These are phyloP conservation scores for Hecatera dysodea DNA, from an alignment of 2,888 invertebrate genomes.

Conservation along the genomic window DNA sequence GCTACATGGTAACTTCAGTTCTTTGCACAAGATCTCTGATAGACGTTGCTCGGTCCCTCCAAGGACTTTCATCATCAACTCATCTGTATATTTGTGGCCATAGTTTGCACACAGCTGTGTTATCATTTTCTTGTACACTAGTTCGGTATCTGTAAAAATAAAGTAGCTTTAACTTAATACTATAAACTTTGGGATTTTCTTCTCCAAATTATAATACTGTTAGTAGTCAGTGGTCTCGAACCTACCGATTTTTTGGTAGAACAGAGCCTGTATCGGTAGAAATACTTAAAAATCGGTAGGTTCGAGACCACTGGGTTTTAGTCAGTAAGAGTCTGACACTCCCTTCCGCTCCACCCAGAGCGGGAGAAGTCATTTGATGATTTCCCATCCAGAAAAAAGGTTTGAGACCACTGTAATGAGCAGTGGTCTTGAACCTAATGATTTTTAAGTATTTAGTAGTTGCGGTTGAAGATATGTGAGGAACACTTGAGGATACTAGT, in stretches of 20 bases:
- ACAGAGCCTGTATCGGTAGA: no score
- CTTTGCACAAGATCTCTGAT: slow-evolving; percentile 92
- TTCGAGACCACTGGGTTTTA: no score
- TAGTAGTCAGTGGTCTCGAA: no score
- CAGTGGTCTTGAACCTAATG: no score
- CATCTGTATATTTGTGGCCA: slow-evolving; percentile 95
- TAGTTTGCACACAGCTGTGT: slow-evolving; percentile 93
- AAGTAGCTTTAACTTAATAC: not conserved
- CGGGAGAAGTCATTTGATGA: no score
- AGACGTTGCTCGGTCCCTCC: slow-evolving; percentile 94
- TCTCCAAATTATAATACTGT: not conserved
- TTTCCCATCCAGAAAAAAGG: no score
- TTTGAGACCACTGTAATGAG: no score
- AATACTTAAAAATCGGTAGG: no score
- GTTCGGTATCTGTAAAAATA: slow-evolving; percentile 94
- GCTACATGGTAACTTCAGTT: slow-evolving; percentile 92
- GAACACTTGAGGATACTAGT: not conserved
- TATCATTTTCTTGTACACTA: slow-evolving; percentile 94
- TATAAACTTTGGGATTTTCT: not conserved
- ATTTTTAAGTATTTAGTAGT: no score
- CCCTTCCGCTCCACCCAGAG: no score
- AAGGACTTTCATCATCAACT: slow-evolving; percentile 94
- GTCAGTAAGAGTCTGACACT: no score
- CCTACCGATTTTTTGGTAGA: no score
- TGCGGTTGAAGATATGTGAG: not conserved